Conservation (phyloP, 2,797 vertebrate species). For the Atherinosoma microstoma region DNA sequence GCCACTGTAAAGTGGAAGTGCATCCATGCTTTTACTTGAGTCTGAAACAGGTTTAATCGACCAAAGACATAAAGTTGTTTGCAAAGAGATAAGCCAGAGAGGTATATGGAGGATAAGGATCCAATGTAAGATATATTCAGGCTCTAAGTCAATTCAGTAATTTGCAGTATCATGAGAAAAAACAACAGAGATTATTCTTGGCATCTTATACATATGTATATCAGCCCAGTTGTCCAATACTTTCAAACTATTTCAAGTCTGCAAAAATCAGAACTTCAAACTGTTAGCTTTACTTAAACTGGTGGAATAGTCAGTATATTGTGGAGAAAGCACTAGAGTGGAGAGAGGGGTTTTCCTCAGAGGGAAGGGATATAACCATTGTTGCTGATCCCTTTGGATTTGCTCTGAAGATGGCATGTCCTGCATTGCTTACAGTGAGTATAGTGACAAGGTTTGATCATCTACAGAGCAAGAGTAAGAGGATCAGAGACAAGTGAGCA, state of each 20-base stretch:
- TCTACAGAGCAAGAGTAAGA: conserved; percentile 16
- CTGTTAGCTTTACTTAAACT: conserved; percentile 24
- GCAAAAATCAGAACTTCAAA: conserved; percentile 22
- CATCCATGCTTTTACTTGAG: conserved; percentile 43
- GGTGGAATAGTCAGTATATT: conserved; percentile 18
- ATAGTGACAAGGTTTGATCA: conserved; percentile 56
- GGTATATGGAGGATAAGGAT: conserved; percentile 27
- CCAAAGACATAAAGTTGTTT: conserved; percentile 31
- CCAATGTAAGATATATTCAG: conserved; percentile 42
- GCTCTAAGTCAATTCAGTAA: conserved; percentile 37
- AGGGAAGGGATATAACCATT: conserved; percentile 15
- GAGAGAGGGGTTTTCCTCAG: conserved; percentile 39
- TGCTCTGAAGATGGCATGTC: conserved; percentile 30
- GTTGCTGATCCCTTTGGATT: conserved; percentile 31
- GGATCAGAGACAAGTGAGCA: conserved; percentile 48
- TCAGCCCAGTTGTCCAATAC: conserved; percentile 34
- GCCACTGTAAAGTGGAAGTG: conserved; percentile 42
- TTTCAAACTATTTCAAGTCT: conserved; percentile 30
- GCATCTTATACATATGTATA: not conserved
- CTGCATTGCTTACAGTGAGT: conserved; percentile 28
- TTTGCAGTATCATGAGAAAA: conserved; percentile 33
- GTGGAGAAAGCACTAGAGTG: conserved; percentile 11
- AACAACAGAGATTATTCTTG: conserved; percentile 39
- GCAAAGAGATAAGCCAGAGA: conserved; percentile 46
- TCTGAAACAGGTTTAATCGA: conserved; percentile 46